Base-by-base conservation (phyloP, 2,888 invertebrate species). In the Scrobipalpa atriplicella region DNA sequence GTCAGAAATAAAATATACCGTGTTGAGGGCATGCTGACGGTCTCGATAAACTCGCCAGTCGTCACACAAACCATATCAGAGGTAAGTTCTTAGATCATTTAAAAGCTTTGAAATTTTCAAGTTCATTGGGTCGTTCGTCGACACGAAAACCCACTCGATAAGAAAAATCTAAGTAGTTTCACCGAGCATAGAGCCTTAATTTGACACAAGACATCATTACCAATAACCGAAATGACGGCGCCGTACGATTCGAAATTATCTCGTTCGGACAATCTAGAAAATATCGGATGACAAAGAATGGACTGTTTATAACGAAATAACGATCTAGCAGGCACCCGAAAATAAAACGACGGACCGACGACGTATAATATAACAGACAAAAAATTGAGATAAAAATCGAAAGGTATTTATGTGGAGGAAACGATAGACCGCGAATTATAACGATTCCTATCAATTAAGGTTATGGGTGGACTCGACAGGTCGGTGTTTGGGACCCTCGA, bases 381-480 rank as follows among this genome's bases (percentile, higher is more conserved):
- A 90, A 90, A 84, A 76, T 79, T 76, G 73, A 89, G 92, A 92
- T 92, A 85, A 86, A 81, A 86, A 92, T 92, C 92, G 78, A 78
- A 77, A 78, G 80, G 83, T 90, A 89, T 92, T 91, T 91, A 92
- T 90, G 88, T 86, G 79, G 79, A 85, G 87, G 92, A 86, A 88
- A 87, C 87, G 85, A 80, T 75, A 83, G 81, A 84, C 85, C 81
- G 85, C 87, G 86, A 85, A 89, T 90, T 89, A 90, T 90, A 91
- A 90, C 92, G 92, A 92, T 92, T 88, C 85, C 92, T 91, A 92
- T 92, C 92, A 92, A 92, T 92, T 92, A 92, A 88, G 89, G 91
- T 91, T 91, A 90, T 90, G 87, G 90, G 87, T 83, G 79, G 85
- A 87, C 80, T 81, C 84, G 88, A 84, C 84, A 80, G 80, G 77